Evolutionary conservation across 2,113 vertebrate species (phyloP), one percentile per base, ranked within the genome.

Genomic region (Australoheros scitulus): DNA sequence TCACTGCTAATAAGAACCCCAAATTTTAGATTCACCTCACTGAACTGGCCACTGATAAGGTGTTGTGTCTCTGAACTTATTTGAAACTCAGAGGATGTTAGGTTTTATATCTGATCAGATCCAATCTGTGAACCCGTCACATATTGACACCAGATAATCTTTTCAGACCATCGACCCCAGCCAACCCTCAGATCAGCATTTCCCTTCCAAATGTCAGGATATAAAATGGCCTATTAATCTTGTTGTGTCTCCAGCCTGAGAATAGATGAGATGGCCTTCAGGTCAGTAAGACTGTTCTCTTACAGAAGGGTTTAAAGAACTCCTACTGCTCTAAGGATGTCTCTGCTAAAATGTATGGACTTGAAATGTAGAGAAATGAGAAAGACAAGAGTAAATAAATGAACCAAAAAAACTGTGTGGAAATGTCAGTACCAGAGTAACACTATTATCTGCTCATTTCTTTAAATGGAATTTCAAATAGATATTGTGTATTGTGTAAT

Each of bases 181-280:
- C 60, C 47, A 41, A 80, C 55, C 41, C 63, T 87, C 82, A 79
- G 82, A 80, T 90, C 81, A 75, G 61, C 63, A 70, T 87, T 81
- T 83, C 72, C 59, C 82, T 61, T 87, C 52, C 76, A 82, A 87
- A 89, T 82, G 76, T 86, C 79, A 82, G 59, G 58, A 77, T 78
- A 81, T 83, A 70, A 79, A 76, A 83, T 26, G 52, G 72, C 60
- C 78, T n/a, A 57, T 84, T 91, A 85, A 90, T 89, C 78, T 79
- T 70, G 55, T 61, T 81, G 72, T 76, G 81, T 81, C 81, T 36
- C 5, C 26, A 76, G 80, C 36, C 77, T 38, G 18, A 38, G 63
- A 79, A 77, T 24, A 87, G 74, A 88, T 76, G 70, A 83, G 79
- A 56, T 57, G 85, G 55, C 75, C 68, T 75, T 9, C 57, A 59